Evolutionary conservation across 2,888 invertebrate species (phyloP).

Genomic region (Drosophila dives): DNA sequence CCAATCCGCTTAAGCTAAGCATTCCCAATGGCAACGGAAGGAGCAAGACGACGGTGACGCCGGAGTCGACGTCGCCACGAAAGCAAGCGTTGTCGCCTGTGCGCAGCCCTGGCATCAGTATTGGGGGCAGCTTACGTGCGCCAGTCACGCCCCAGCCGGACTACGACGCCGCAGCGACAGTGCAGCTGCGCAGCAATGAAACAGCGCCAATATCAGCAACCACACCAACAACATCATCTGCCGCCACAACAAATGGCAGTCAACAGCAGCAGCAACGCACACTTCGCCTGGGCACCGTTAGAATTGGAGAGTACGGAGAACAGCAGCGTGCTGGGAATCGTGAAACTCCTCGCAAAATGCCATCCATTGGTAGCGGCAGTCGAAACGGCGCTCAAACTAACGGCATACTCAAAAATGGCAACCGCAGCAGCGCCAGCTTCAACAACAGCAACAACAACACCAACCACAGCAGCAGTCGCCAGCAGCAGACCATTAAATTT

Average conservation of each 20-base stretch:
- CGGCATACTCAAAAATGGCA: conserved; percentile 43
- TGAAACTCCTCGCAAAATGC: conserved; percentile 65
- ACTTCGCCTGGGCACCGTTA: conserved; percentile 88
- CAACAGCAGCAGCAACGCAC: conserved; percentile 84
- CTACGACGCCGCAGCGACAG: conserved; percentile 65
- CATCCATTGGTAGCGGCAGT: conserved; percentile 68
- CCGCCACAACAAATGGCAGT: conserved; percentile 33
- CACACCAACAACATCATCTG: conserved; percentile 1
- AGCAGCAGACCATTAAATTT: conserved; percentile 83
- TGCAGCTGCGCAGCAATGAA: conserved; percentile 44
- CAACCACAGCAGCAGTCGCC: conserved; percentile 42
- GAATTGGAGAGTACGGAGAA: conserved; percentile 89
- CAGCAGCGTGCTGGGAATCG: conserved; percentile 71
- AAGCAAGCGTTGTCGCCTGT: conserved; percentile 46
- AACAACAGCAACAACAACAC: conserved; percentile 40
- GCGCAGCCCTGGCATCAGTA: conserved; percentile 58
- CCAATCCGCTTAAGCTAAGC: conserved; percentile 69
- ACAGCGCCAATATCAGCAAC: conserved; percentile 22
- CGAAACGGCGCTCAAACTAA: conserved; percentile 82
- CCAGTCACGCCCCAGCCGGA: conserved; percentile 80
- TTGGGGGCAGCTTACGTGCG: conserved; percentile 67
- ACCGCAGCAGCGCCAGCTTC: conserved; percentile 52
- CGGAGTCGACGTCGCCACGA: conserved; percentile 16
- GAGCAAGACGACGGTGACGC: conserved; percentile 12
- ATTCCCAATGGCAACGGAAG: conserved; percentile 29